Conservation (phyloP, 2,888 invertebrate genomes). For the Mamestra brassicae region DNA sequence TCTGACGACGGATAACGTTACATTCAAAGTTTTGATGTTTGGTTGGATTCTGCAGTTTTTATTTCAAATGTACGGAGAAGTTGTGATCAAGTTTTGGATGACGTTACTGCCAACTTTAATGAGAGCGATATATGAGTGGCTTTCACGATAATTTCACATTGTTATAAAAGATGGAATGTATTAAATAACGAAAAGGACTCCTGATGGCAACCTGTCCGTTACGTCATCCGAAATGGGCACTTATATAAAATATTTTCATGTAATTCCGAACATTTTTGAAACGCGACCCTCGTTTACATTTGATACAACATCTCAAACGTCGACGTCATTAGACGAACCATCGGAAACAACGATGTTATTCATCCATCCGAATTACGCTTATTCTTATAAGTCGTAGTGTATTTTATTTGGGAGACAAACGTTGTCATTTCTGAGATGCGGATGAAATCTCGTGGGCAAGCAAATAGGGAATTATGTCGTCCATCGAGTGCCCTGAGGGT, state of each 20-base stretch:
- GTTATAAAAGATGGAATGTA: not conserved
- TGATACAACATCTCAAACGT: slow-evolving; percentile 15
- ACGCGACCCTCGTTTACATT: slow-evolving; percentile 2
- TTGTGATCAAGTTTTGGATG: slow-evolving; percentile 32
- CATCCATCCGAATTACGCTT: slow-evolving; percentile 15
- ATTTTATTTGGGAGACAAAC: slow-evolving; percentile 58
- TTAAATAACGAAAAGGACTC: not conserved
- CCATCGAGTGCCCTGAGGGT: slow-evolving; percentile 65
- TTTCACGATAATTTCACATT: not conserved
- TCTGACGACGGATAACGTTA: slow-evolving; percentile 56
- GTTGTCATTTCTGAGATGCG: slow-evolving; percentile 52
- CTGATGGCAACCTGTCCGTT: slow-evolving; percentile 9
- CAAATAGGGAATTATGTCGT: slow-evolving; percentile 70
- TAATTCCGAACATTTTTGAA: slow-evolving; percentile 11
- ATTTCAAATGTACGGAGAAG: slow-evolving; percentile 22
- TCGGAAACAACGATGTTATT: slow-evolving; percentile 23
- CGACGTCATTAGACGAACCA: slow-evolving; percentile 36
- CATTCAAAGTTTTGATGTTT: slow-evolving; percentile 62
- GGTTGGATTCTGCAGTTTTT: slow-evolving; percentile 45
- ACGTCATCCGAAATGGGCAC: not conserved
- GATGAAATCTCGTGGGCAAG: slow-evolving; percentile 64
- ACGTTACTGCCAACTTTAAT: not conserved
- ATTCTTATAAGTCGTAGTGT: slow-evolving; percentile 38
- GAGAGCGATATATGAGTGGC: not conserved
- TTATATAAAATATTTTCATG: not conserved